These are phyloP conservation scores for Hypomesus transpacificus DNA, from an alignment of 2,113 vertebrate species.

Conservation along the genomic window DNA sequence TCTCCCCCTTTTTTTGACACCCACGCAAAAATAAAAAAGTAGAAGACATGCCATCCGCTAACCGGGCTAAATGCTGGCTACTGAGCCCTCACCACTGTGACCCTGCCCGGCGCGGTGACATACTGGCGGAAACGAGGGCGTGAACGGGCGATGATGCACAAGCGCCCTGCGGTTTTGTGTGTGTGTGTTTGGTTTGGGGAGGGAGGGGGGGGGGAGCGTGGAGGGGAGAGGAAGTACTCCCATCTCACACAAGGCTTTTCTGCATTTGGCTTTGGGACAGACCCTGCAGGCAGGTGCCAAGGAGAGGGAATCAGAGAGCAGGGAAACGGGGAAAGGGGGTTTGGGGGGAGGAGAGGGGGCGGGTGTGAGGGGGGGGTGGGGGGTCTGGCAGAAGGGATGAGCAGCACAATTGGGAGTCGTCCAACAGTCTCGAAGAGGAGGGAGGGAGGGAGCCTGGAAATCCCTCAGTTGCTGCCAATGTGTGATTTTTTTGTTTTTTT, in stretches of 20 bases:
- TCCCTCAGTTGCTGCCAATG: conserved; percentile 66
- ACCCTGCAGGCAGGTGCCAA: conserved; percentile 72
- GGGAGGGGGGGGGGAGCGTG: conserved; percentile 20
- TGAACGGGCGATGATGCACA: conserved; percentile 41
- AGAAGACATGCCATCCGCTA: background rate
- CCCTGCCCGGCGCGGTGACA: conserved; percentile 1
- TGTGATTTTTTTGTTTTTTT: conserved; percentile 25
- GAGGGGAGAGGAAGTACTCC: conserved; percentile 44
- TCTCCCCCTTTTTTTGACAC: conserved; percentile 30
- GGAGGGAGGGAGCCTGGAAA: conserved; percentile 68
- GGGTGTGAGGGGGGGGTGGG: conserved; percentile 60
- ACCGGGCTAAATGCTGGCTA: conserved; percentile 25
- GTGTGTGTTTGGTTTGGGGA: conserved; percentile 25
- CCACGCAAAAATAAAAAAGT: background rate
- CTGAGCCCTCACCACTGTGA: conserved; percentile 18
- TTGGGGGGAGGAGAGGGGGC: conserved; percentile 74
- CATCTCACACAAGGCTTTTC: conserved; percentile 51
- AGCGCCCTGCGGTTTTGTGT: conserved; percentile 16
- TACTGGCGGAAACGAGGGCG: conserved; percentile 46
- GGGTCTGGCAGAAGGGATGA: conserved; percentile 76
- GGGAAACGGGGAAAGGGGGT: conserved; percentile 69
- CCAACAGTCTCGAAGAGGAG: conserved; percentile 68
- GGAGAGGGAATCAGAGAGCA: conserved; percentile 64
- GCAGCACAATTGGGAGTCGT: conserved; percentile 81
- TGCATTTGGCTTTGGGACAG: conserved; percentile 76